These are phyloP conservation scores for Parotocinclus haroldoi DNA, from an alignment of 2,797 vertebrate genomes.

Conservation along the genomic window DNA sequence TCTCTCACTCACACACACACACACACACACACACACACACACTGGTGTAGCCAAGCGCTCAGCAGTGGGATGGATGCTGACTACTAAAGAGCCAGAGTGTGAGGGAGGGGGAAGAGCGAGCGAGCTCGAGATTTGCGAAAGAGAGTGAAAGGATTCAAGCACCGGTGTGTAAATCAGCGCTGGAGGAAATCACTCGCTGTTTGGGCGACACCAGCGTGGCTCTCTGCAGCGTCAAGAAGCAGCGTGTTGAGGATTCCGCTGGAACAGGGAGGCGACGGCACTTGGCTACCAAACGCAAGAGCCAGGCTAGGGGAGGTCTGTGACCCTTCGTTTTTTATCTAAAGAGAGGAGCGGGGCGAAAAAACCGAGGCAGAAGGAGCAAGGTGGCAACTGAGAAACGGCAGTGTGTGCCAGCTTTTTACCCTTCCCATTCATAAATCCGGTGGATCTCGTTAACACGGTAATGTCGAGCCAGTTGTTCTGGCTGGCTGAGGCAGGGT, in stretches of 20 bases:
- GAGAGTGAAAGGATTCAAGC: constrained; percentile 65
- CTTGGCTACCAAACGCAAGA: constrained; percentile 67
- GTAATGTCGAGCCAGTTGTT: constrained; percentile 75
- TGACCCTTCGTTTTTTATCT: constrained; percentile 67
- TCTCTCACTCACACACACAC: neutral
- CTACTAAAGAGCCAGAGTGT: constrained; percentile 76
- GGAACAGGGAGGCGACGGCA: constrained; percentile 62
- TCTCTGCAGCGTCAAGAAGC: constrained; percentile 57
- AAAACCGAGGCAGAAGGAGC: constrained; percentile 48
- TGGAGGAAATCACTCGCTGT: constrained; percentile 60
- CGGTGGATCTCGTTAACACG: constrained; percentile 72
- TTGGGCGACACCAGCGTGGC: constrained; percentile 54
- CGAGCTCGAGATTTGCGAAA: constrained; percentile 49
- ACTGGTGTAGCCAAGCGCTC: constrained; percentile 72
- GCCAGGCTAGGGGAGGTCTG: constrained; percentile 71
- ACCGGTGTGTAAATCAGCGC: constrained; percentile 73
- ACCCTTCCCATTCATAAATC: constrained; percentile 77
- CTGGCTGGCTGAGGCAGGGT: constrained; percentile 72
- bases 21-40: constrained; percentile 54
- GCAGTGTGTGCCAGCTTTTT: constrained; percentile 68
- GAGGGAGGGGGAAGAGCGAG: constrained; percentile 57
- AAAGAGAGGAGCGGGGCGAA: constrained; percentile 62
- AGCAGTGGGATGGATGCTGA: constrained; percentile 83
- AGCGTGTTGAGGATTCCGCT: constrained; percentile 63
- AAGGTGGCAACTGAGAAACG: constrained; percentile 61